Evolutionary conservation across 2,888 invertebrate genomes (phyloP), one percentile per base, ranked within the genome.

Genomic region (Minunthozetes semirufus): DNA sequence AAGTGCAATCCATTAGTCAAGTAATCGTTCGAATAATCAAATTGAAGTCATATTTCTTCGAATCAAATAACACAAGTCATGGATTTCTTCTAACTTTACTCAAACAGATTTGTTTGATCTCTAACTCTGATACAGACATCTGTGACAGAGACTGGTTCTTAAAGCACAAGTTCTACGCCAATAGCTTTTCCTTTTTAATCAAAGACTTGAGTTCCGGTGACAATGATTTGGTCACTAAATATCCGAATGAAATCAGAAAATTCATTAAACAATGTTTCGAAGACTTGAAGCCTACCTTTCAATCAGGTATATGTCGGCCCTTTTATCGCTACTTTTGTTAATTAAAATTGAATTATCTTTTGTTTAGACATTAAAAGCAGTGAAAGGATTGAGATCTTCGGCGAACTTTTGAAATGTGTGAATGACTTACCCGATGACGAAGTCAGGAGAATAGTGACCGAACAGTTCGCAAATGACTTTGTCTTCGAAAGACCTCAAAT

Each of bases 21-120:
- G 38, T 74, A 13, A 72, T 71, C n/a, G 59, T 76, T 38, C 38
- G 33, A 53, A 50, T 76, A 61, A 76, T 74, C 15, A 71, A 74
- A 53, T 66, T 63, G 66, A 74, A 74, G 74, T 66, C 66, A 66
- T 66, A 66, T 66, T 66, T 66, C 42, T 66, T 66, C 29, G 66
- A 66, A 42, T 1, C n/a, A 2, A 66, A 66, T 19, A 66, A 66
- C 22, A 66, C 66, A n/a, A 66, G 42, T 66, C 66, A 66, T 19
- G 17, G 22, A n/a, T 66, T 66, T 66, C 66, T 66, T 17, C 17
- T 66, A 19, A 66, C 9, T 38, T 42, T 66, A 42, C 19, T 66
- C 19, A 66, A 66, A 66, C 19, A 66, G 8, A 42, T 66, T 19
- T 66, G 66, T 66, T 29, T 66, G 38, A 66, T 66, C n/a, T 38